phyloP scores from a whole-genome alignment of 2,888 invertebrate species.

The Teleiodes luculella region DNA sequence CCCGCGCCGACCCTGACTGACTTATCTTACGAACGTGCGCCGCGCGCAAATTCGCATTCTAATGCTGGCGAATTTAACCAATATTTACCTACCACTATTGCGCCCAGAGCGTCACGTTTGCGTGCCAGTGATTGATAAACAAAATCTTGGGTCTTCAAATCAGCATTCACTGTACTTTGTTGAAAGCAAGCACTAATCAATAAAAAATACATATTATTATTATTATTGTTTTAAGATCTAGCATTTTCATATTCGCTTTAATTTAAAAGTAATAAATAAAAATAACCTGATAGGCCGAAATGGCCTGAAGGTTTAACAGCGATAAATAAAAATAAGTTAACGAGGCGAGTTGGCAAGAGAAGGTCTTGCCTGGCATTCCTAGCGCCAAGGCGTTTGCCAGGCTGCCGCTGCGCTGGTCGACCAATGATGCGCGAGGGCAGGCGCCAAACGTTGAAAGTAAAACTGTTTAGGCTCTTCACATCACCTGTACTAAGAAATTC shows the following conservation, averaged over 20 bases:
- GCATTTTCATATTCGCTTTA: too few relatives aligned
- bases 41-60: constrained; percentile 74
- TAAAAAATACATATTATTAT: too few relatives aligned
- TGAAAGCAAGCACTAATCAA: too few relatives aligned
- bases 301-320: not conserved
- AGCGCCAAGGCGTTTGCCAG: constrained; percentile 10
- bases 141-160: not conserved
- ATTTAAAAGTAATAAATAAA: too few relatives aligned
- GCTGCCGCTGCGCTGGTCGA: not conserved
- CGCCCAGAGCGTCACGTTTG: constrained; percentile 20
- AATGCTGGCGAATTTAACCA: constrained; percentile 69
- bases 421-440: constrained; percentile 9
- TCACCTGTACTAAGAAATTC: not conserved
- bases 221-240: too few relatives aligned
- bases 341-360: not conserved
- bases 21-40: constrained; percentile 75
- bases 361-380: constrained; percentile 9
- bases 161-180: too few relatives aligned
- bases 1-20: constrained; percentile 77
- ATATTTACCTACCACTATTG: constrained; percentile 40
- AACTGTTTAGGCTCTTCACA: constrained; percentile 19
- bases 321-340: not conserved
- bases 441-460: constrained; percentile 22
- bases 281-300: not conserved
- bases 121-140: not conserved